Percentiles rank a stretch among this genome's conserved stretches.
These are phyloP conservation scores for Karalla daura DNA, from an alignment of 2,797 vertebrate species.

Conservation along the genomic window DNA sequence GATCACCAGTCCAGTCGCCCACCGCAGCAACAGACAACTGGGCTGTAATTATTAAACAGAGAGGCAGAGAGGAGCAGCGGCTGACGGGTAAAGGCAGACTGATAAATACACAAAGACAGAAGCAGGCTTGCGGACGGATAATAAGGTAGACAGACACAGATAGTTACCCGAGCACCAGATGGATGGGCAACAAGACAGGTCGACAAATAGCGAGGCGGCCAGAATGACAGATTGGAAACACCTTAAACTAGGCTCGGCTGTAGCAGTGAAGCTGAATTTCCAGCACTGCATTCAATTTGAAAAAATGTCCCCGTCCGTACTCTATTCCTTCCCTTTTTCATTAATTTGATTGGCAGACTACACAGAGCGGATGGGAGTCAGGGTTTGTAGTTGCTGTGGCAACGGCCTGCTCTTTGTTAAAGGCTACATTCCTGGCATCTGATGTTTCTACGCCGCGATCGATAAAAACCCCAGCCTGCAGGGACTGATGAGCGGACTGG, in stretches of 20 bases:
- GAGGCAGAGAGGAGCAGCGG: slow-evolving; percentile 43
- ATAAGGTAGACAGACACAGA: slow-evolving; percentile 73
- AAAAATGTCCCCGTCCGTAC: slow-evolving; percentile 44
- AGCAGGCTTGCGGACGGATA: slow-evolving; percentile 67
- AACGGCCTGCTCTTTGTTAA: slow-evolving; percentile 84
- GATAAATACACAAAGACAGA: slow-evolving; percentile 73
- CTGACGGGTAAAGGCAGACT: slow-evolving; percentile 61
- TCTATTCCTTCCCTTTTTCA: slow-evolving; percentile 63
- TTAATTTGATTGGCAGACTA: slow-evolving; percentile 83
- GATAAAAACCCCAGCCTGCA: slow-evolving; percentile 72
- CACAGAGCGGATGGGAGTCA: slow-evolving; percentile 75
- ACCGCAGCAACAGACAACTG: slow-evolving; percentile 61
- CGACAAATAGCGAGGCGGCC: slow-evolving; percentile 68
- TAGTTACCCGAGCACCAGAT: slow-evolving; percentile 70
- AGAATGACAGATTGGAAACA: slow-evolving; percentile 69
- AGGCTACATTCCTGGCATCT: slow-evolving; percentile 82
- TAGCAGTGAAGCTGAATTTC: slow-evolving; percentile 41
- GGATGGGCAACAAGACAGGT: slow-evolving; percentile 74
- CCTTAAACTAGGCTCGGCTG: slow-evolving; percentile 44
- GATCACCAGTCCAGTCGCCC: slow-evolving; percentile 36
- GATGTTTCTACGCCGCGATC: slow-evolving; percentile 79
- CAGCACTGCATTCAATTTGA: slow-evolving; percentile 48
- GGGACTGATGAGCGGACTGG: slow-evolving; percentile 69
- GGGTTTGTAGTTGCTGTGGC: slow-evolving; percentile 85
- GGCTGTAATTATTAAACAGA: slow-evolving; percentile 72